Evolutionary conservation across 2,797 vertebrate species (phyloP), one percentile per base, ranked within the genome.

Genomic region (Brotogeris chrysoptera): DNA sequence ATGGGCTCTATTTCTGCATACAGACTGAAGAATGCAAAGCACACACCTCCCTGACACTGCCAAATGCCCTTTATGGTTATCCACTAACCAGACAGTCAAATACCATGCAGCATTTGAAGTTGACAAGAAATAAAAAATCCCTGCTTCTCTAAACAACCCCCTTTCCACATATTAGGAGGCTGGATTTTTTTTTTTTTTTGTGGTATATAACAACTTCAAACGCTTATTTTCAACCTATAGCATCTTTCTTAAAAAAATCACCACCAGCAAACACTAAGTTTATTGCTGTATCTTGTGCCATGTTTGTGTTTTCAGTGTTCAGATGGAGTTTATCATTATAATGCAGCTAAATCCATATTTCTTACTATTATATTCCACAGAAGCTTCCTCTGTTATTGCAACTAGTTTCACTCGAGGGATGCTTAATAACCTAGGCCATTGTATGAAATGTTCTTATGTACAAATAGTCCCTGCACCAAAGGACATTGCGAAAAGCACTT

Each of bases 111-210:
- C 16, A 43, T 61, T 71, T 83, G 41, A 69, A 71, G 32, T 28
- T 25, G 59, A 24, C 10, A 44, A 63, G 19, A 41, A 41, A 38
- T 13, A 59, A 38, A 32, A 86, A 28, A 2, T 55, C 41, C 66
- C 66, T 76, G 49, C 43, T 44, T 60, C 59, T 64, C 19, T 38
- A 69, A 69, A 55, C 59, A 38, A 18, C 8, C 10, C 4, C 17
- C n/a, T 43, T 44, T 52, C 50, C 32, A 34, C 49, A 70, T 46
- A 59, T 53, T 41, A 73, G 9, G 19, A 19, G 2, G 2, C 24
- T 71, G 16, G 21, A 1, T 14, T 79, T 63, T 0, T 1, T 13
- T 71, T 59, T 1, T 14, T 69, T 66, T 68, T 55, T 0, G 0
- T 28, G 10, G 9, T 27, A 4, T 55, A 4, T 20, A 50, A 63